Evolutionary conservation across 2,888 invertebrate genomes (phyloP).

Genomic region (Cerastoderma edule): DNA sequence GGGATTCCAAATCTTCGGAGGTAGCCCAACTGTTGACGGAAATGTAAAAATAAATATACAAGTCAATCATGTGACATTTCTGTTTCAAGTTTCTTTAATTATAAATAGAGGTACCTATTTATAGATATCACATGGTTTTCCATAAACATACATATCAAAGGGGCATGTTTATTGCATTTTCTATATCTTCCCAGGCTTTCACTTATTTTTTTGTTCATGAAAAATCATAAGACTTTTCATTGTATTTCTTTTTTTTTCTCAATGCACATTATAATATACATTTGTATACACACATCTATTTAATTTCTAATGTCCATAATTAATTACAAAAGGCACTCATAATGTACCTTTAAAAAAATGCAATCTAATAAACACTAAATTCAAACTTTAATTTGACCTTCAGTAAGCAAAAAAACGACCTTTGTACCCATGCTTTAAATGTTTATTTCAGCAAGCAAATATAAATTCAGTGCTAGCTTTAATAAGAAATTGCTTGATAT

Average conservation of each 20-base stretch:
- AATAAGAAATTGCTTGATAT: no score
- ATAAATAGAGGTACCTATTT: slow-evolving; percentile 57
- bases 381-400: not conserved
- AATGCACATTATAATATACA: slow-evolving; percentile 13
- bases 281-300: slow-evolving; percentile 20
- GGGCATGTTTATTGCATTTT: slow-evolving; percentile 33
- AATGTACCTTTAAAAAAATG: slow-evolving; percentile 43
- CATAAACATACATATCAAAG: slow-evolving; percentile 44
- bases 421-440: not conserved
- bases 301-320: slow-evolving; percentile 9
- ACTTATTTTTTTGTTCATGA: slow-evolving; percentile 11
- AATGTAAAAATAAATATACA: slow-evolving; percentile 50
- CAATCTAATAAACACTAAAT: slow-evolving; percentile 34
- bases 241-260: slow-evolving; percentile 13
- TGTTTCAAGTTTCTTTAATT: not conserved
- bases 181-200: slow-evolving; percentile 21
- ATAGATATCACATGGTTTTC: slow-evolving; percentile 56
- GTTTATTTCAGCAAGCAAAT: no score
- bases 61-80: slow-evolving; percentile 35
- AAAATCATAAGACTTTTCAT: not conserved
- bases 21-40: slow-evolving; percentile 57
- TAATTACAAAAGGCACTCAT: not conserved
- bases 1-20: slow-evolving; percentile 53
- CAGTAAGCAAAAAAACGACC: not conserved
- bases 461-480: no score